A percentile compares a stretch with the other conserved stretches of the same genome.
Evolutionary conservation across 2,797 vertebrate species (phyloP).

Genomic region (Gymnoscopelus microlampas): DNA sequence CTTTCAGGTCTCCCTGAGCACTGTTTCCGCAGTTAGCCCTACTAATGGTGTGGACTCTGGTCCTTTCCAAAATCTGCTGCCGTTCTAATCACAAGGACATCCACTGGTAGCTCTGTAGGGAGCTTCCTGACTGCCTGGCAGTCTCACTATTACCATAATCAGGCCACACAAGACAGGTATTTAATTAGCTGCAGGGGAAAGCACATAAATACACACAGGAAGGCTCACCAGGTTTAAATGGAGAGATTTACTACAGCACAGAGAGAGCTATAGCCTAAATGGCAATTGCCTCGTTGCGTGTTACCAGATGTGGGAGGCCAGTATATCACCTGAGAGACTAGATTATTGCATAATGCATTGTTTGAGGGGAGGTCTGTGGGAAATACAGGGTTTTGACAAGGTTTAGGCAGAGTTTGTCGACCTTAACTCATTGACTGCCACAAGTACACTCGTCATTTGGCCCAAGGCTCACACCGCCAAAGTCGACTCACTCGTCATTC

Average conservation of each 20-base stretch:
- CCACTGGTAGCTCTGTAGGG: slow-evolving; percentile 57
- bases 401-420: too few species aligned
- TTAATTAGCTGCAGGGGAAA: slow-evolving; percentile 67
- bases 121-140: slow-evolving; percentile 38
- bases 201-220: slow-evolving; percentile 40
- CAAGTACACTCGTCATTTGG: too few species aligned
- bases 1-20: slow-evolving; percentile 46
- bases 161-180: slow-evolving; percentile 68
- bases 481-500: too few species aligned
- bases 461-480: too few species aligned
- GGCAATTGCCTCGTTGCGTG: slow-evolving; percentile 10
- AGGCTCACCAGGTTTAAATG: background rate
- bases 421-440: too few species aligned
- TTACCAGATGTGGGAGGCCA: too few species aligned
- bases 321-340: too few species aligned
- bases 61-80: slow-evolving; percentile 40
- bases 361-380: too few species aligned
- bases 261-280: background rate
- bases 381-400: too few species aligned
- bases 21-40: slow-evolving; percentile 53
- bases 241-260: slow-evolving; percentile 18
- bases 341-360: too few species aligned
- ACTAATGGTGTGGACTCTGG: slow-evolving; percentile 61
- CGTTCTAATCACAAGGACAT: slow-evolving; percentile 75
- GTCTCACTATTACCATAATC: slow-evolving; percentile 70